Evolutionary conservation across 2,113 vertebrate species (phyloP).

Genomic region (Leuciscus idus): DNA sequence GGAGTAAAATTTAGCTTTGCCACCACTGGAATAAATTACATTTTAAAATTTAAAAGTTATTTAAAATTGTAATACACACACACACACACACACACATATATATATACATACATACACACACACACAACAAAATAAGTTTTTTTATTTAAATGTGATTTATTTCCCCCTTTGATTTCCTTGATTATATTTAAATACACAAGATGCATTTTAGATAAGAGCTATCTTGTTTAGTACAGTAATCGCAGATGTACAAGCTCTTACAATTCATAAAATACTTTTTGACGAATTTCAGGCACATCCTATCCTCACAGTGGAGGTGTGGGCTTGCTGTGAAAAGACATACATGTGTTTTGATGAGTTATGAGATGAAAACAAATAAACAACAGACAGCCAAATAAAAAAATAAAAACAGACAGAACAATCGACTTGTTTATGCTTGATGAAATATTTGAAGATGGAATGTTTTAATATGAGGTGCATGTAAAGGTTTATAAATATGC

Average conservation of each 20-base stretch:
- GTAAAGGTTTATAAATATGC: neutral
- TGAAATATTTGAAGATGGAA: neutral
- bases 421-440: neutral
- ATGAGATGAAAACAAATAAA: slow-evolving; percentile 35
- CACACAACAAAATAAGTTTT: too few species aligned
- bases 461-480: neutral
- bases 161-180: too few species aligned
- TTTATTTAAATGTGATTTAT: too few species aligned
- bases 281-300: slow-evolving; percentile 68
- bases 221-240: neutral
- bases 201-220: neutral
- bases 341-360: slow-evolving; percentile 29
- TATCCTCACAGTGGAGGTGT: slow-evolving; percentile 65
- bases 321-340: slow-evolving; percentile 61
- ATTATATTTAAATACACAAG: neutral
- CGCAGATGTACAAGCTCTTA: slow-evolving; percentile 59
- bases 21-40: too few species aligned
- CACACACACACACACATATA: too few species aligned
- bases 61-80: too few species aligned
- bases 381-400: neutral
- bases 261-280: slow-evolving; percentile 69
- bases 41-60: too few species aligned
- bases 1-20: too few species aligned
- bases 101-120: too few species aligned
- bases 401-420: neutral